Percentiles rank a stretch among this genome's conserved stretches.
Evolutionary conservation across 2,888 invertebrate genomes (phyloP).

Genomic region (Arge pagana): DNA sequence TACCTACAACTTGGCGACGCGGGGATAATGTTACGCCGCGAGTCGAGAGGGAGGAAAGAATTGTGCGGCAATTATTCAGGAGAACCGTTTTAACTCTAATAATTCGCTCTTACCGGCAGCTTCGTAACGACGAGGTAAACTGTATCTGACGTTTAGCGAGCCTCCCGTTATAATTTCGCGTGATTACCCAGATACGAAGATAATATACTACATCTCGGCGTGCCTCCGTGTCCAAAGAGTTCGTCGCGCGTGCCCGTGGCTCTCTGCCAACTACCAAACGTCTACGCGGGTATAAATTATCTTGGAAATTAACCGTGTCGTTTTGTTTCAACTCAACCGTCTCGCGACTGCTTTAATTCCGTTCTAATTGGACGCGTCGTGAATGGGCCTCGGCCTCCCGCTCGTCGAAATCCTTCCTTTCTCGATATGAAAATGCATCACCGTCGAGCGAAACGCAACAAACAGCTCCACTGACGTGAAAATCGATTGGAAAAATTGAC

Average conservation of each 20-base stretch:
- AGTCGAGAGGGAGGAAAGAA: too few species aligned
- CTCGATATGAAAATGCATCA: too few species aligned
- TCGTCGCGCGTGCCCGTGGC: conserved; percentile 35
- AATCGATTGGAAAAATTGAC: too few species aligned
- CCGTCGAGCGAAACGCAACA: too few species aligned
- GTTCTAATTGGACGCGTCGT: neutral
- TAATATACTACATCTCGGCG: neutral
- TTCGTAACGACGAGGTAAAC: conserved; percentile 21
- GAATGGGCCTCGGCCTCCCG: too few species aligned
- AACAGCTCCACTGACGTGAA: too few species aligned
- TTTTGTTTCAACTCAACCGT: conserved; percentile 29
- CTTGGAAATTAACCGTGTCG: conserved; percentile 45
- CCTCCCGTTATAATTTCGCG: conserved; percentile 44
- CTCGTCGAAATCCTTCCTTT: too few species aligned
- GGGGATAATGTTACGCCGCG: too few species aligned
- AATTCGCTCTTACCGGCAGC: conserved; percentile 1
- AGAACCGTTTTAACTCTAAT: conserved; percentile 7
- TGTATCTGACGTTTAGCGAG: conserved; percentile 40
- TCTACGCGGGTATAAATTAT: conserved; percentile 44
- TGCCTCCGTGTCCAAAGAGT: conserved; percentile 38
- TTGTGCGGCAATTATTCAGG: too few species aligned
- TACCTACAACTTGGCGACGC: too few species aligned
- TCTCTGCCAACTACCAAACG: conserved; percentile 28
- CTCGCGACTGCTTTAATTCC: neutral
- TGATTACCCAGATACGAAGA: conserved; percentile 42